A percentile compares a stretch with the other conserved stretches of the same genome.
These are phyloP conservation scores for Pseudomugil tenellus DNA, from an alignment of 2,797 vertebrate genomes.

Conservation along the genomic window DNA sequence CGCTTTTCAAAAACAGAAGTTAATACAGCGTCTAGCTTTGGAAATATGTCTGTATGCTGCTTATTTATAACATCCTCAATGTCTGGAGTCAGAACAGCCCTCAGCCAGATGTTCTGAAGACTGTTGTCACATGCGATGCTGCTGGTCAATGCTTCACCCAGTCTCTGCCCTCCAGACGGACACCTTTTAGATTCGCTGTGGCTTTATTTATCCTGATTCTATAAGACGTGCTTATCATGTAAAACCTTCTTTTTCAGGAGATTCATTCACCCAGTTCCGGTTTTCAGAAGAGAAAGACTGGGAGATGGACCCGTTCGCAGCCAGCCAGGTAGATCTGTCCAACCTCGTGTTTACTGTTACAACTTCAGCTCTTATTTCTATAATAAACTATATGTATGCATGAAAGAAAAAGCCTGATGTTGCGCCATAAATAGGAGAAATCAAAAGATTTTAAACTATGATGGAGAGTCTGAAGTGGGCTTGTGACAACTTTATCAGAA, in stretches of 20 bases:
- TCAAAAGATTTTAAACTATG: background rate
- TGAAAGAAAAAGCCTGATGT: no score
- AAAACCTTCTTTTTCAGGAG: constrained; percentile 82
- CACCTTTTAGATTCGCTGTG: constrained; percentile 1
- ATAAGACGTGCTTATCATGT: background rate
- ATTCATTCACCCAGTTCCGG: constrained; percentile 93
- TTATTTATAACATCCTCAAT: constrained; percentile 18
- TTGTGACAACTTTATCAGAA: no score
- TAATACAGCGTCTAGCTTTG: background rate
- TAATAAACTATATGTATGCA: background rate
- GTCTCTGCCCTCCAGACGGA: constrained; percentile 20
- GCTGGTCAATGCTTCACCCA: constrained; percentile 40
- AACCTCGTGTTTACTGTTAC: background rate
- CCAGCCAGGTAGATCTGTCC: constrained; percentile 85
- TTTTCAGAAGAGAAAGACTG: constrained; percentile 95
- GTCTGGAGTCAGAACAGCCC: constrained; percentile 26
- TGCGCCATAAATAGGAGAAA: no score
- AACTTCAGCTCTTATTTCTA: background rate
- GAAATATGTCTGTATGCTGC: constrained; percentile 12
- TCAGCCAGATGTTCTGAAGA: constrained; percentile 26
- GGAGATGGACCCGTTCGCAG: constrained; percentile 83
- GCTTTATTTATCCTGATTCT: background rate
- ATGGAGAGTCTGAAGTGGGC: no score
- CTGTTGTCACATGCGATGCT: background rate
- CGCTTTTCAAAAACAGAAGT: background rate